Percentiles rank a stretch among this genome's conserved stretches.
These are phyloP conservation scores for Nezara viridula DNA, from an alignment of 2,888 invertebrate genomes.

Conservation along the genomic window DNA sequence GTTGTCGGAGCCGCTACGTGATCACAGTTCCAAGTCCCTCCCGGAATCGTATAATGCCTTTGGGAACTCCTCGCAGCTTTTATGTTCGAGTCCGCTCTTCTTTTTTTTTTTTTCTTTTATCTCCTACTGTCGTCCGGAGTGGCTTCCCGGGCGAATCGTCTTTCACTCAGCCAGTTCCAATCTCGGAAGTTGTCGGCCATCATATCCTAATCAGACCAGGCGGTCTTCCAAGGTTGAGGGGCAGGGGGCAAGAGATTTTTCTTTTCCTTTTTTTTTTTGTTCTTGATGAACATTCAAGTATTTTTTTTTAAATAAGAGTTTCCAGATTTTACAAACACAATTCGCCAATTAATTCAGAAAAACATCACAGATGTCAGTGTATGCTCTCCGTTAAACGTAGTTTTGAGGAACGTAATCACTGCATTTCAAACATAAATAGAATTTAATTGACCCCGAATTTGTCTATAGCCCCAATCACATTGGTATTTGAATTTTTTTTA, in stretches of 20 bases:
- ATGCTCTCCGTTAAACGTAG: no score
- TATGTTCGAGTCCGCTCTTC: neutral
- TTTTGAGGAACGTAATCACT: no score
- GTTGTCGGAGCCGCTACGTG: slow-evolving; percentile 46
- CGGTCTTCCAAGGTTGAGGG: no score
- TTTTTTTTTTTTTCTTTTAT: slow-evolving; percentile 5
- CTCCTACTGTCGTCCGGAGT: neutral
- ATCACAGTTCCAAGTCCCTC: slow-evolving; percentile 46
- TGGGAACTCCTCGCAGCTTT: slow-evolving; percentile 41
- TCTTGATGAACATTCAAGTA: neutral
- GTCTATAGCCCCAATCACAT: no score
- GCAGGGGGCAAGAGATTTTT: no score
- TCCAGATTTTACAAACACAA: neutral
- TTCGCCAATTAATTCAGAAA: neutral
- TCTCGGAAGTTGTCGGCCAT: neutral
- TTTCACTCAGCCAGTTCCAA: slow-evolving; percentile 12
- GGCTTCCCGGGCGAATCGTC: neutral
- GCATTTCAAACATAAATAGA: no score
- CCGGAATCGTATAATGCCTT: slow-evolving; percentile 43
- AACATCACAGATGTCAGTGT: neutral
- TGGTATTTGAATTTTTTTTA: no score
- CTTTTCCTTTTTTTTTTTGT: no score
- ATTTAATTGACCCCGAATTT: no score
- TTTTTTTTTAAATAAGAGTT: neutral
- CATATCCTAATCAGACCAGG: neutral